These are phyloP conservation scores for Eubucco bourcierii DNA, from an alignment of 2,113 vertebrate genomes.

Conservation along the genomic window DNA sequence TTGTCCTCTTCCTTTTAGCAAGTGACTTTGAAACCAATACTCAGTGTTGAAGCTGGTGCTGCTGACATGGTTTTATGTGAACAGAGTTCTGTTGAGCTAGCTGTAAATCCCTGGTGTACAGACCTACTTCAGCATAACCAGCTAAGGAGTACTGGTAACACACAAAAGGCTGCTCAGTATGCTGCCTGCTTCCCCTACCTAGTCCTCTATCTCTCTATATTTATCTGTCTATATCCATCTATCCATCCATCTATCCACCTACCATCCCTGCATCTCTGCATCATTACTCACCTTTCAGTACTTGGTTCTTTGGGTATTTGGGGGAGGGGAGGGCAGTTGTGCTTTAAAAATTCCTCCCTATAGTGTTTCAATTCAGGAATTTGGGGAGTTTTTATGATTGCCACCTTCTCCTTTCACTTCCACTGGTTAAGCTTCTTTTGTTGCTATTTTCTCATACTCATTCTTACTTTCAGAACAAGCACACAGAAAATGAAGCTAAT, in stretches of 20 bases:
- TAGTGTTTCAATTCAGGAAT: not conserved
- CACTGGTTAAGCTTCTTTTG: not conserved
- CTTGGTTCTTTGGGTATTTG: not conserved
- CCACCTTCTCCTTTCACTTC: not conserved
- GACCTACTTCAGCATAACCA: not conserved
- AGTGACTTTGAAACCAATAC: not conserved
- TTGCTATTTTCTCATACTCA: not conserved
- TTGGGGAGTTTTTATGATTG: not conserved
- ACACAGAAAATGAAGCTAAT: not conserved
- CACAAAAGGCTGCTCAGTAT: accelerated
- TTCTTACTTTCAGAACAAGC: not conserved
- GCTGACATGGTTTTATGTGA: not conserved
- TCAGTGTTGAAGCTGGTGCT: not conserved
- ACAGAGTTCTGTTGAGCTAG: not conserved
- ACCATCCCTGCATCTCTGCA: not conserved
- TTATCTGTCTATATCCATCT: too few relatives aligned
- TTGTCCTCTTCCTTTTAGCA: not conserved
- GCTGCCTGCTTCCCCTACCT: not conserved
- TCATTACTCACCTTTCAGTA: not conserved
- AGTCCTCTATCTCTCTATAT: too few relatives aligned
- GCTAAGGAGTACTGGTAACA: not conserved
- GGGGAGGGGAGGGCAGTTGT: too few relatives aligned
- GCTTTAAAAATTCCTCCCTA: not conserved
- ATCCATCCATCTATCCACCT: not conserved
- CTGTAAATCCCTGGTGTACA: not conserved